Evolutionary conservation across 2,888 invertebrate species (phyloP), one percentile per base, ranked within the genome.

Genomic region (Drosophila kanekoi): DNA sequence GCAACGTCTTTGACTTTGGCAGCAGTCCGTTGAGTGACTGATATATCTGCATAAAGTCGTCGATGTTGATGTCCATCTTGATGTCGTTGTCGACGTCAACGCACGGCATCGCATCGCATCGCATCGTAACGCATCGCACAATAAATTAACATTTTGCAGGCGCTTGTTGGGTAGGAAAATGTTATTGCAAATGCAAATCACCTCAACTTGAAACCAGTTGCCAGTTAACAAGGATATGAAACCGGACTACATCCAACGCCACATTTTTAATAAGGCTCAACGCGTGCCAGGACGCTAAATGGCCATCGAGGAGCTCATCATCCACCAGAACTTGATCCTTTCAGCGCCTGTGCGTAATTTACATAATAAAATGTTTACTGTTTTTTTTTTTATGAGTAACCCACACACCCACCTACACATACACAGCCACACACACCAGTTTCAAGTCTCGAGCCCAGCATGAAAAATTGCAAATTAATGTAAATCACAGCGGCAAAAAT

Each of bases 391-490:
- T 82, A 86, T 72, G 84, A 77, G 54, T 60, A 70, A 75, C 75
- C 61, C 63, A 63, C 60, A 58, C 56, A 32, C 59, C 45, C 61
- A 61, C 78, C 82, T 40, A 49, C 59, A 44, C 66, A 16, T 52
- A 54, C 45, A 41, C 51, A 28, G 32, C 43, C 52, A 56, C 63
- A 63, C 63, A 63, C 77, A 85, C 87, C 84, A 83, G 84, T 79
- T 80, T 81, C 74, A 62, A 75, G 79, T 67, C 72, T 49, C 49
- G 75, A 67, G 77, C 89, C 72, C 90, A 89, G 91, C 90, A 79
- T 90, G 91, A 91, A 87, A 89, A 90, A 90, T 90, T 81, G 91
- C 89, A 87, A 91, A 90, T 90, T 90, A 91, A 90, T 90, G 90
- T 90, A 90, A 90, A 90, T 90, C 91, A 71, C 81, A 79, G 77